Evolutionary conservation across 2,888 invertebrate species (phyloP).

Genomic region (Brenthis daphne): DNA sequence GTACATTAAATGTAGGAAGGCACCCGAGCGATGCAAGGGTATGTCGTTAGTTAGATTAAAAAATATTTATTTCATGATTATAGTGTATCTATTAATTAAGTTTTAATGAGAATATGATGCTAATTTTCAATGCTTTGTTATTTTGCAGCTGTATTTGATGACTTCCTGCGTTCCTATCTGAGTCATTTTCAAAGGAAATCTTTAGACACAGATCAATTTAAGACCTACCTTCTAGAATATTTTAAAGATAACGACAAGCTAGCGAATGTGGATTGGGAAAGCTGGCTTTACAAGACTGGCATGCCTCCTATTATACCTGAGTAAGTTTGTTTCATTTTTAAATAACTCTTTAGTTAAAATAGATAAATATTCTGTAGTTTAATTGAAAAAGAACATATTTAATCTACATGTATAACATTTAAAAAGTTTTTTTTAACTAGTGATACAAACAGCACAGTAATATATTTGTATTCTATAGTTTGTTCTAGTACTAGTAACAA

Average conservation of each 20-base stretch:
- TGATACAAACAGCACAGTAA: too few species aligned
- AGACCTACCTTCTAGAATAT: slow-evolving; percentile 86
- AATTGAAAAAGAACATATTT: too few species aligned
- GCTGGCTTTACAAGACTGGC: slow-evolving; percentile 91
- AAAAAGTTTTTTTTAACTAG: too few species aligned
- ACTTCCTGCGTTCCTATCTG: slow-evolving; percentile 91
- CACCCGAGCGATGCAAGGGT: too few species aligned
- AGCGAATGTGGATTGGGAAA: slow-evolving; percentile 89
- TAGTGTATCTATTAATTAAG: not conserved
- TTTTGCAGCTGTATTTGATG: slow-evolving; percentile 85
- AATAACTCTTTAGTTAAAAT: too few species aligned
- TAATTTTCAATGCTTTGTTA: slow-evolving; percentile 24
- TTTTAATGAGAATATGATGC: not conserved
- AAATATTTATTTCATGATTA: too few species aligned
- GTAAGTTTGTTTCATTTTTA: slow-evolving; percentile 68
- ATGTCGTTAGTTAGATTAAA: too few species aligned
- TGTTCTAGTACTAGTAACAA: too few species aligned
- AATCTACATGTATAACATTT: too few species aligned
- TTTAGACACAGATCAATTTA: slow-evolving; percentile 91
- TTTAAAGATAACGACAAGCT: slow-evolving; percentile 84
- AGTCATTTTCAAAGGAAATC: slow-evolving; percentile 90
- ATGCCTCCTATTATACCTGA: slow-evolving; percentile 94
- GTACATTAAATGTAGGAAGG: too few species aligned
- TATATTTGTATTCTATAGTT: too few species aligned
- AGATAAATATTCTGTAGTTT: too few species aligned